Evolutionary conservation across 2,797 vertebrate species (phyloP), one percentile per base, ranked within the genome.

Genomic region (Notolabrus celidotus): DNA sequence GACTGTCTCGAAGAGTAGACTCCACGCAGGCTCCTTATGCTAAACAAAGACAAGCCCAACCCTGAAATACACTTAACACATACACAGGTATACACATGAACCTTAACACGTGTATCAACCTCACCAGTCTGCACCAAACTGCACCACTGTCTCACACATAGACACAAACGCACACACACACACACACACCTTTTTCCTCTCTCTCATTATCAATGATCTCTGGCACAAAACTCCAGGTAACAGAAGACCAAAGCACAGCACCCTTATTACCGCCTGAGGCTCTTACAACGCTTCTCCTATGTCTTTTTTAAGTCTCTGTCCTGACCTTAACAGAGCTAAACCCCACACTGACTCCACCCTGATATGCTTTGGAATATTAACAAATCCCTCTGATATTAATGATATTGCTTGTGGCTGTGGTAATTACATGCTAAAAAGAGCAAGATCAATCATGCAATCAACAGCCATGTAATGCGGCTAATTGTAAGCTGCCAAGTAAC

Each of bases 151-250:
- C 38, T 63, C 34, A 14, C 64, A 70, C 7, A 41, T 55, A 83
- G 25, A 77, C 60, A 10, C 53, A 53, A 19, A 74, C 70, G 42
- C 52, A 56, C 71, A 61, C 27, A 46, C 46, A 43, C 31, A 29
- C 50, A 69, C 73, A 71, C 74, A 67, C 55, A 67, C 74, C 74
- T 31, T 58, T 59, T 52, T 63, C 57, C 71, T 83, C 77, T 79
- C 84, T 86, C 73, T 86, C 71, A 87, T 90, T 87, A 88, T 71
- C 63, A 43, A 11, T 51, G 67, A 65, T 76, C 77, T 53, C 67
- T 60, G 84, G 81, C 83, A 67, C 79, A 75, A 75, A 76, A 50
- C 67, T 38, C 16, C 69, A 75, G 41, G 77, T 73, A 31, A 46
- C 43, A 71, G 54, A 36, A 60, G 72, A 85, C 61, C 83, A 71